Evolutionary conservation across 2,797 vertebrate species (phyloP).

Genomic region (Perodicticus potto): DNA sequence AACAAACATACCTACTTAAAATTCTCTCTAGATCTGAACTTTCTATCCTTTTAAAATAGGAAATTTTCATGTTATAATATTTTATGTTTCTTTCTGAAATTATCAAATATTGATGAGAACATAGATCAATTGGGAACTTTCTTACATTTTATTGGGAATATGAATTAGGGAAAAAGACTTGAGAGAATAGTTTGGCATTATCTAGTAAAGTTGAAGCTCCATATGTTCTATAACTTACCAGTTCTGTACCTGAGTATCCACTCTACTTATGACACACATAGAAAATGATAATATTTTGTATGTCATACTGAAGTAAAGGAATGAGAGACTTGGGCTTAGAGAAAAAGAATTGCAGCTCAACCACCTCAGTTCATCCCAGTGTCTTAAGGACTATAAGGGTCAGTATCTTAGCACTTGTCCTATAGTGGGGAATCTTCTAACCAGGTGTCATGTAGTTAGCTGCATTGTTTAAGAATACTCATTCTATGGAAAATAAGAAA

Average conservation of each 20-base stretch:
- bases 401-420: neutral
- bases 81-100: conserved; percentile 18
- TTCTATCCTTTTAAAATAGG: conserved; percentile 23
- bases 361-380: neutral
- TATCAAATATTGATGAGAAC: neutral
- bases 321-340: neutral
- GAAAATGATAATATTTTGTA: neutral
- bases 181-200: neutral
- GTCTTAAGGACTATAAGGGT: neutral
- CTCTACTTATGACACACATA: neutral
- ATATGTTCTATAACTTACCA: neutral
- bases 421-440: neutral
- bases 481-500: neutral
- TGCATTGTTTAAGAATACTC: neutral
- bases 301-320: neutral
- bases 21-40: conserved; percentile 33
- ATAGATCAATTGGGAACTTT: neutral
- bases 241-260: neutral
- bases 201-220: neutral
- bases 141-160: neutral
- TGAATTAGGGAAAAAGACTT: neutral
- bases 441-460: neutral
- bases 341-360: neutral
- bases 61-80: neutral
- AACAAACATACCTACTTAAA: conserved; percentile 49